Percentiles rank a stretch among this genome's conserved stretches.
Evolutionary conservation across 2,797 vertebrate species (phyloP).

Genomic region (Gallirallus australis): DNA sequence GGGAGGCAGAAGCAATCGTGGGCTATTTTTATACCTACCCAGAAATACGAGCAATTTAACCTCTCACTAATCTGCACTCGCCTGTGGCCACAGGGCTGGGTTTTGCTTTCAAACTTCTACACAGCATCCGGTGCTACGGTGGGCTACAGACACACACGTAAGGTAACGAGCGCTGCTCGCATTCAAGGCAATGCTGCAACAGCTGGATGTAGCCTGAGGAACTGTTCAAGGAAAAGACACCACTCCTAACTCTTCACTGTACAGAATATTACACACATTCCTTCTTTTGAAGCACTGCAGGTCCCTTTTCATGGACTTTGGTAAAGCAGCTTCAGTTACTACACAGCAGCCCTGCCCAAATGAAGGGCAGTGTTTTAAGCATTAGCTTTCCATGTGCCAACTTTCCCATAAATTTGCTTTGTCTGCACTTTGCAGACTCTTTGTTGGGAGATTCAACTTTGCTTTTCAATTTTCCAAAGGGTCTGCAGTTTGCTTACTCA

Average conservation of each 20-base stretch:
- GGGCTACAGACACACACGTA: neutral
- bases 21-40: conserved; percentile 13
- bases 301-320: neutral
- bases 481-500: neutral
- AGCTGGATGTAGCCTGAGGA: neutral
- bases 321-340: neutral
- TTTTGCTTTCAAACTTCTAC: neutral
- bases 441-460: neutral
- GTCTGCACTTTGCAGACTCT: neutral
- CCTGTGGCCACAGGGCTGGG: neutral
- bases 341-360: neutral
- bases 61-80: neutral
- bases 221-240: neutral
- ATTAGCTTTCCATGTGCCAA: neutral
- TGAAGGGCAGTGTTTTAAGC: neutral
- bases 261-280: neutral
- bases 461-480: conserved; percentile 3
- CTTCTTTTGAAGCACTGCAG: neutral
- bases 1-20: neutral
- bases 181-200: neutral
- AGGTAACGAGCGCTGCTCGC: accelerated
- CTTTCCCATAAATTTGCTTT: neutral
- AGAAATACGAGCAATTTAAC: neutral
- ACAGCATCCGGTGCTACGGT: accelerated
- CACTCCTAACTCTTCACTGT: neutral